These are phyloP conservation scores for Lutjanus erythropterus DNA, from an alignment of 2,113 vertebrate species.

Conservation along the genomic window DNA sequence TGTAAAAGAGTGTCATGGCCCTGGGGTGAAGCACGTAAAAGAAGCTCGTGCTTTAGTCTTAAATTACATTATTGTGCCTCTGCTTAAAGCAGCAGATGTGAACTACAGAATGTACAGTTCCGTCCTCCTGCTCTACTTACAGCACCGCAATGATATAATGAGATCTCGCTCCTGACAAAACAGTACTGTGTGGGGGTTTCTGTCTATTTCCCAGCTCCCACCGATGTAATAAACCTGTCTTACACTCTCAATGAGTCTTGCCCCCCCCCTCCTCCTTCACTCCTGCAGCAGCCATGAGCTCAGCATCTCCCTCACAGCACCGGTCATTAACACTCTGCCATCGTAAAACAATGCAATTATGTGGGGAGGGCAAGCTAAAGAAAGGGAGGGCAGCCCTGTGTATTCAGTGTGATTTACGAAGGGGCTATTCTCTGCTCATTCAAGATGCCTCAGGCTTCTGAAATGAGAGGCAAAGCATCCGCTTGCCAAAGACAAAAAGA, in stretches of 20 bases:
- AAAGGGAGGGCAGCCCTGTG: slow-evolving; percentile 61
- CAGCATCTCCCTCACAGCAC: slow-evolving; percentile 63
- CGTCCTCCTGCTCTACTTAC: slow-evolving; percentile 27
- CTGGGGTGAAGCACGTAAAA: slow-evolving; percentile 10
- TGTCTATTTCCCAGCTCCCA: slow-evolving; percentile 56
- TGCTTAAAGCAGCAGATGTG: slow-evolving; percentile 43
- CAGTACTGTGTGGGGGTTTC: slow-evolving; percentile 38
- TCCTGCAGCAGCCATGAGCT: slow-evolving; percentile 57
- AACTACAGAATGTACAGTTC: slow-evolving; percentile 4
- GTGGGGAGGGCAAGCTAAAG: slow-evolving; percentile 67
- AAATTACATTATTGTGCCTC: slow-evolving; percentile 45
- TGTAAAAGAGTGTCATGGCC: slow-evolving; percentile 18
- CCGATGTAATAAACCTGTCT: slow-evolving; percentile 66
- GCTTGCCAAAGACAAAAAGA: slow-evolving; percentile 54
- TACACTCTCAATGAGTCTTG: slow-evolving; percentile 55
- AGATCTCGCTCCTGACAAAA: slow-evolving; percentile 51
- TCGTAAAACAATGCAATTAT: slow-evolving; percentile 84
- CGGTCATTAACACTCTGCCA: slow-evolving; percentile 81
- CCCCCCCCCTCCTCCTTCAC: slow-evolving; percentile 40
- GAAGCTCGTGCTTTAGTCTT: slow-evolving; percentile 40
- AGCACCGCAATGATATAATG: slow-evolving; percentile 34
- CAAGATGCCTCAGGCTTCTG: slow-evolving; percentile 62
- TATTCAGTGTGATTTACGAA: slow-evolving; percentile 77
- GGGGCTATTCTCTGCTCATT: slow-evolving; percentile 73
- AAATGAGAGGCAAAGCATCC: slow-evolving; percentile 55